These are phyloP conservation scores for Metalampra italica DNA, from an alignment of 2,888 invertebrate genomes.

Conservation along the genomic window DNA sequence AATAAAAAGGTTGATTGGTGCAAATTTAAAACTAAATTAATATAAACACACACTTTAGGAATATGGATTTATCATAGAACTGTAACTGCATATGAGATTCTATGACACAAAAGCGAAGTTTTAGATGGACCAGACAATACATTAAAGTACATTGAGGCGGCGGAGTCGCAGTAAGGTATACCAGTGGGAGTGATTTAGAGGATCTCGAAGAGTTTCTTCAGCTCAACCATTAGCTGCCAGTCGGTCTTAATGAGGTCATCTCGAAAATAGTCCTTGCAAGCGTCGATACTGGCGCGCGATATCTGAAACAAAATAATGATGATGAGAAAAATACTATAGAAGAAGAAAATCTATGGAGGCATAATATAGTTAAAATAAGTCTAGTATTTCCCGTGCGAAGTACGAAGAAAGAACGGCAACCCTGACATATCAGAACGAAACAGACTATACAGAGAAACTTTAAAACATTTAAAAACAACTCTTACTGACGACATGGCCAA, in stretches of 20 bases:
- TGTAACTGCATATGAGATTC: slow-evolving; percentile 41
- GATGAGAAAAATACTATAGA: not conserved
- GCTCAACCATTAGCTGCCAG: slow-evolving; percentile 98
- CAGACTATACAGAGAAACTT: too few relatives aligned
- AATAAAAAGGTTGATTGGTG: too few relatives aligned
- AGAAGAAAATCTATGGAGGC: too few relatives aligned
- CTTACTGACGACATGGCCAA: not conserved
- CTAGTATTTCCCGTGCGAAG: too few relatives aligned
- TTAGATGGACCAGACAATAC: slow-evolving; percentile 64
- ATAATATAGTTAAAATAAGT: too few relatives aligned
- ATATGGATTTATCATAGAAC: slow-evolving; percentile 14
- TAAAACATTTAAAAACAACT: not conserved
- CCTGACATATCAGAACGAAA: too few relatives aligned
- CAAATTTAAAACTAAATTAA: not conserved
- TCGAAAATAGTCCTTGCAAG: slow-evolving; percentile 99
- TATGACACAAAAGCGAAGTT: slow-evolving; percentile 38
- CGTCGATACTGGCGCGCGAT: slow-evolving; percentile 98
- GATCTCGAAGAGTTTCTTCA: slow-evolving; percentile 98
- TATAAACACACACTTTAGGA: slow-evolving; percentile 5
- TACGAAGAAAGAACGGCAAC: too few relatives aligned
- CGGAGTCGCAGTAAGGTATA: slow-evolving; percentile 31
- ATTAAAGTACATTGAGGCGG: slow-evolving; percentile 27
- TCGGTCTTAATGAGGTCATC: slow-evolving; percentile 98
- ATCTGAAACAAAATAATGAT: slow-evolving; percentile 82
- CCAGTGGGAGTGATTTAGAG: slow-evolving; percentile 77